A percentile compares a stretch with the other conserved stretches of the same genome.
These are phyloP conservation scores for Nycticebus coucang DNA, from an alignment of 2,113 vertebrate species.

Conservation along the genomic window DNA sequence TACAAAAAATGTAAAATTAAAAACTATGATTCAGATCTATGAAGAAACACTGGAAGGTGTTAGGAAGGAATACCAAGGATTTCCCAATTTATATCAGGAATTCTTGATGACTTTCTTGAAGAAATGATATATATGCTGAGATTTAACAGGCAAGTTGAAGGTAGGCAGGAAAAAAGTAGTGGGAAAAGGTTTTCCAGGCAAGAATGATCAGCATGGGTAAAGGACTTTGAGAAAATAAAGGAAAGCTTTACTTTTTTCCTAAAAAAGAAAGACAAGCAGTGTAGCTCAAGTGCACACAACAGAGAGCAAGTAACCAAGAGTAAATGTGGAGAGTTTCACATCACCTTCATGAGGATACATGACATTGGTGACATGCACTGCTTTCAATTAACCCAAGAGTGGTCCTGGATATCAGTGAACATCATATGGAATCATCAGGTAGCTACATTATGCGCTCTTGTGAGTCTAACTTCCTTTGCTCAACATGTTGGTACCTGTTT, in stretches of 20 bases:
- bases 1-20: neutral
- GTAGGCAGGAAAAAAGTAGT: neutral
- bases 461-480: neutral
- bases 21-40: neutral
- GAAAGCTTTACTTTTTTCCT: neutral
- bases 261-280: neutral
- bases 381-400: neutral
- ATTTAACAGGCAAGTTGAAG: neutral
- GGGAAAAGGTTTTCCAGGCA: neutral
- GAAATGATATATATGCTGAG: neutral
- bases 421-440: neutral
- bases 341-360: neutral
- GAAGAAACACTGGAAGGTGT: neutral
- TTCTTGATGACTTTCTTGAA: neutral
- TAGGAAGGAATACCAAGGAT: neutral
- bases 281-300: neutral
- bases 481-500: neutral
- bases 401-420: neutral
- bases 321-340: neutral
- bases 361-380: neutral
- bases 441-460: neutral
- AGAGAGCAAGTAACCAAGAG: neutral
- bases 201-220: neutral
- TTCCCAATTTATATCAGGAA: neutral
- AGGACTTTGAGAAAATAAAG: neutral